Conservation (phyloP, 2,797 vertebrate genomes). For the Acanthis flammea region DNA sequence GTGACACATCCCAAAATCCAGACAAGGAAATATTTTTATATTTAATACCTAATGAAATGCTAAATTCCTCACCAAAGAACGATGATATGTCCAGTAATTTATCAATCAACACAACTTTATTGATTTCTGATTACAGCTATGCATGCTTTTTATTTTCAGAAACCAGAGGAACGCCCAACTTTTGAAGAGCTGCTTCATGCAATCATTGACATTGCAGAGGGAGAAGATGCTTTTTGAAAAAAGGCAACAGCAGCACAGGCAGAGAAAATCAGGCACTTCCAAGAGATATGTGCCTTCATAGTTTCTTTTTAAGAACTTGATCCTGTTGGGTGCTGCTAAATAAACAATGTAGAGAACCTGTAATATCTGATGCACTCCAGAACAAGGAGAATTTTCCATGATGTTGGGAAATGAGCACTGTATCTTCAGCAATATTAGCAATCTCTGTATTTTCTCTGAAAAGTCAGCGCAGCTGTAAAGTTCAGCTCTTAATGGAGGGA, state of each 20-base stretch:
- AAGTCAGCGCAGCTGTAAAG: neutral
- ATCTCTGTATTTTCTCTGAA: neutral
- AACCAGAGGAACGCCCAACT: slow-evolving; percentile 82
- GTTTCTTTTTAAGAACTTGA: neutral
- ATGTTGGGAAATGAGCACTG: neutral
- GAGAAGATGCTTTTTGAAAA: slow-evolving; percentile 76
- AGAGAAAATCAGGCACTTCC: neutral
- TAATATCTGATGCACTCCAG: neutral
- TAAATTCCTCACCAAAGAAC: neutral
- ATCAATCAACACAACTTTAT: neutral
- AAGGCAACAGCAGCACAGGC: neutral
- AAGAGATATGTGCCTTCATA: neutral
- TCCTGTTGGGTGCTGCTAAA: neutral
- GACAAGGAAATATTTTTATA: neutral
- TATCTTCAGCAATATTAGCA: neutral
- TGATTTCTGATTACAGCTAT: neutral
- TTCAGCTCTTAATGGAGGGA: neutral
- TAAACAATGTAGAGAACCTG: neutral
- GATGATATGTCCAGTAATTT: neutral
- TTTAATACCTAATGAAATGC: neutral
- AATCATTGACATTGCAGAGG: slow-evolving; percentile 83
- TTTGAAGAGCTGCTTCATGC: slow-evolving; percentile 79
- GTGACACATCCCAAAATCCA: neutral
- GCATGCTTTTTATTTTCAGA: slow-evolving; percentile 71
- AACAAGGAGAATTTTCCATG: neutral